Percentiles rank a stretch among this genome's conserved stretches.
These are phyloP conservation scores for Enteromius mattozi DNA, from an alignment of 2,797 vertebrate species.

Conservation along the genomic window DNA sequence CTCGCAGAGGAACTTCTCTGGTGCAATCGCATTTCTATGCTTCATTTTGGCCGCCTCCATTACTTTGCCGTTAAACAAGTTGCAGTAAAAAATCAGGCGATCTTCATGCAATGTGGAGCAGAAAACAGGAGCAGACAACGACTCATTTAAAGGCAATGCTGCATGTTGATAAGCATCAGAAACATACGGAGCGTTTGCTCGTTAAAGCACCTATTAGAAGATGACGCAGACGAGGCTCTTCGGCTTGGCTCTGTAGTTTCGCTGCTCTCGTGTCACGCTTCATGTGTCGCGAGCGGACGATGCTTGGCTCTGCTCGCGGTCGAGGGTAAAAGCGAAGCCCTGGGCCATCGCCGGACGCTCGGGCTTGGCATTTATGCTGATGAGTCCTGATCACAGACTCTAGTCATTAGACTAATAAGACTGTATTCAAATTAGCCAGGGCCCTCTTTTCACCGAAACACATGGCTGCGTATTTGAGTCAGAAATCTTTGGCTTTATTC, in stretches of 20 bases:
- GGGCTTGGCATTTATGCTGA: slow-evolving; percentile 90
- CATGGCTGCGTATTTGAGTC: slow-evolving; percentile 34
- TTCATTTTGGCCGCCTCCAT: slow-evolving; percentile 61
- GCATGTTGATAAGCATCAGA: slow-evolving; percentile 75
- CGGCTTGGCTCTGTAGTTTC: neutral
- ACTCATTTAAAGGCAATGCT: slow-evolving; percentile 79
- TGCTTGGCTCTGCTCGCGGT: slow-evolving; percentile 71
- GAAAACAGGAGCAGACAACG: slow-evolving; percentile 74
- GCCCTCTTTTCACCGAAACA: slow-evolving; percentile 66
- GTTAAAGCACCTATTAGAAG: slow-evolving; percentile 79
- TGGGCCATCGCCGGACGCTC: slow-evolving; percentile 82
- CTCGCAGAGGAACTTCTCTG: slow-evolving; percentile 6
- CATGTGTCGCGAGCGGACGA: slow-evolving; percentile 77
- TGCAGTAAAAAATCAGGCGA: slow-evolving; percentile 70
- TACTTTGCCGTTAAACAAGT: slow-evolving; percentile 68
- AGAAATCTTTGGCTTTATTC: slow-evolving; percentile 61
- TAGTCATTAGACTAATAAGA: slow-evolving; percentile 99
- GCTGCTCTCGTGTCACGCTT: slow-evolving; percentile 74
- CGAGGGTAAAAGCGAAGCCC: slow-evolving; percentile 80
- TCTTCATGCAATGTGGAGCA: slow-evolving; percentile 74
- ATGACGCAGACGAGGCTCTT: slow-evolving; percentile 68
- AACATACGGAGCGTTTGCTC: slow-evolving; percentile 61
- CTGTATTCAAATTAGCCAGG: slow-evolving; percentile 91
- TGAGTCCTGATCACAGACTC: slow-evolving; percentile 95
- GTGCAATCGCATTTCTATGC: slow-evolving; percentile 33